Conservation (phyloP, 2,113 vertebrate species). For the Ceyx cyanopectus region DNA sequence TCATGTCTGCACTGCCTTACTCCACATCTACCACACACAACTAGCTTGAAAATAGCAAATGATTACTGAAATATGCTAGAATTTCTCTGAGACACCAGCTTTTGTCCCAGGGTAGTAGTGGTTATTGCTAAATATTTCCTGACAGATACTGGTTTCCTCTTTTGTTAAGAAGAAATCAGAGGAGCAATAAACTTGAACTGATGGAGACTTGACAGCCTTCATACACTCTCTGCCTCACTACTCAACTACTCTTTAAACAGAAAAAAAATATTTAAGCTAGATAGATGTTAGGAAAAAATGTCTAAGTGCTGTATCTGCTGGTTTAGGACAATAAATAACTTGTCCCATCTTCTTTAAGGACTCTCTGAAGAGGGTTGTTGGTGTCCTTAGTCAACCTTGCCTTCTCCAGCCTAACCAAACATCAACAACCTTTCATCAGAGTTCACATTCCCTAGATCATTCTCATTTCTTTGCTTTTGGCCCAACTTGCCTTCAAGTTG, state of each 20-base stretch:
- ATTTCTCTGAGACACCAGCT: background rate
- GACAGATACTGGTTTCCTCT: background rate
- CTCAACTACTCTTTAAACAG: background rate
- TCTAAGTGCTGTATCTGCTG: background rate
- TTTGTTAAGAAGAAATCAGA: background rate
- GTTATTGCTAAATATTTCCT: background rate
- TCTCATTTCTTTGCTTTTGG: background rate
- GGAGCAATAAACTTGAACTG: background rate
- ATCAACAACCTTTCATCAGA: background rate
- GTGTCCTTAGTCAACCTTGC: background rate
- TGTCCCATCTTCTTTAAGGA: background rate
- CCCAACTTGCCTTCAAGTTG: background rate
- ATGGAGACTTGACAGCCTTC: background rate
- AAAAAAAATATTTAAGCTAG: background rate
- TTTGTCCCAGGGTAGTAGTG: background rate
- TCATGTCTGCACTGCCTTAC: background rate
- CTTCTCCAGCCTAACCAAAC: conserved; percentile 23
- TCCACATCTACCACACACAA: background rate
- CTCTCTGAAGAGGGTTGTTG: background rate
- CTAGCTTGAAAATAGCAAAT: background rate
- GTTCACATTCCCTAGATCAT: background rate
- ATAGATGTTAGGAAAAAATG: background rate
- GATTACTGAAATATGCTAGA: background rate
- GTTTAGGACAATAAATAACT: background rate
- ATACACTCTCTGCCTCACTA: background rate